These are phyloP conservation scores for Tenodera sinensis DNA, from an alignment of 2,888 invertebrate genomes.

Conservation along the genomic window DNA sequence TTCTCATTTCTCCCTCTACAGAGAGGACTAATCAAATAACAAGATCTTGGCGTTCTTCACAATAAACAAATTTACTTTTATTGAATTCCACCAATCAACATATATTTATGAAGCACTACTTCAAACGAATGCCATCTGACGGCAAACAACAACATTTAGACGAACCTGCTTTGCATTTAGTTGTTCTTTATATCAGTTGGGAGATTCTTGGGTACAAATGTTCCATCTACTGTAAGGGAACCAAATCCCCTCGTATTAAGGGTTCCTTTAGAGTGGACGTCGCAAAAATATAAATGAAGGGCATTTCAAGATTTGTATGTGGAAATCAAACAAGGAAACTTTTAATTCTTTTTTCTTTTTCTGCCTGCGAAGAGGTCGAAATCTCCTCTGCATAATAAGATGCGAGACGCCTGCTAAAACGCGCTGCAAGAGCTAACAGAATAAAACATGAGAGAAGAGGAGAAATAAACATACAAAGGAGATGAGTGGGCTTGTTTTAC, in stretches of 20 bases:
- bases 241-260: neutral
- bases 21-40: too few species aligned
- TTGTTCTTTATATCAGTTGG: too few species aligned
- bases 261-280: neutral
- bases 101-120: too few species aligned
- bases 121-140: too few species aligned
- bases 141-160: too few species aligned
- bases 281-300: neutral
- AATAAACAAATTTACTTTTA: too few species aligned
- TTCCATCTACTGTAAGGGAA: too few species aligned
- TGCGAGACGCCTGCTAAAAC: neutral
- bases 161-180: too few species aligned
- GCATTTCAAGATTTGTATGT: neutral
- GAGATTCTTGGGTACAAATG: too few species aligned
- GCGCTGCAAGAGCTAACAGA: neutral
- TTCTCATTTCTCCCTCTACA: too few species aligned
- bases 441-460: neutral
- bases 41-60: too few species aligned
- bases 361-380: neutral
- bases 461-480: neutral
- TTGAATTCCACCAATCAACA: too few species aligned
- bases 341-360: neutral
- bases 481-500: neutral
- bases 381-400: neutral
- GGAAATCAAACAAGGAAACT: conserved; percentile 11